Evolutionary conservation across 2,797 vertebrate species (phyloP).

Genomic region (Liparis tanakae): DNA sequence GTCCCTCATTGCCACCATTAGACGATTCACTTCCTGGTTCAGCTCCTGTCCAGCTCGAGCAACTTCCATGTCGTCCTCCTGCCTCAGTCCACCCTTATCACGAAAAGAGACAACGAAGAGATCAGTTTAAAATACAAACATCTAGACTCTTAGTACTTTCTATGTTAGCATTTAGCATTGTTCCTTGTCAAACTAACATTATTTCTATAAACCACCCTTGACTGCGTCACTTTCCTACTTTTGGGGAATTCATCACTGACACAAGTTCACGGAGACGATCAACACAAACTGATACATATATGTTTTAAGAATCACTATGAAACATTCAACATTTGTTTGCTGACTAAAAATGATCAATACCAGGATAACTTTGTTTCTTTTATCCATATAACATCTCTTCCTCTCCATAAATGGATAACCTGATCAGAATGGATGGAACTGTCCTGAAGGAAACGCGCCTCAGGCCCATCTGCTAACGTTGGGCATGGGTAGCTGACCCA

Average conservation of each 20-base stretch:
- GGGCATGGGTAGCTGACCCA: conserved; percentile 24
- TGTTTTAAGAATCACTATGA: not conserved
- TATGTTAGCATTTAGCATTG: not conserved
- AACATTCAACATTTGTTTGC: not conserved
- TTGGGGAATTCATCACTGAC: not conserved
- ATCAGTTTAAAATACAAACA: conserved; percentile 6
- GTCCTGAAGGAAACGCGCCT: conserved; percentile 41
- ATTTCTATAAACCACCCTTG: not conserved
- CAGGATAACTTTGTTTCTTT: conserved; percentile 18
- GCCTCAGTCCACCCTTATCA: conserved; percentile 83
- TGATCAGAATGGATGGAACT: conserved; percentile 34
- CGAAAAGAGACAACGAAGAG: not conserved
- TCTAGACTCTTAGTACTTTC: not conserved
- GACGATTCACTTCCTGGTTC: conserved; percentile 94
- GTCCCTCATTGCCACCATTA: conserved; percentile 97
- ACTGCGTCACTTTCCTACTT: not conserved
- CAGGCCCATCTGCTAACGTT: conserved; percentile 32
- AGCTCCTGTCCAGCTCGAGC: conserved; percentile 89
- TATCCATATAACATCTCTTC: conserved; percentile 63
- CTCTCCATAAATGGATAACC: conserved; percentile 63
- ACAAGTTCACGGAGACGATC: not conserved
- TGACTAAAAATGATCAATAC: not conserved
- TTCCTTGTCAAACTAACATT: not conserved
- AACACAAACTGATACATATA: not conserved
- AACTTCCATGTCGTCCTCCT: conserved; percentile 87